Base-by-base conservation (phyloP, 23 tunicate species). In the Clavelina lepadiformis region DNA sequence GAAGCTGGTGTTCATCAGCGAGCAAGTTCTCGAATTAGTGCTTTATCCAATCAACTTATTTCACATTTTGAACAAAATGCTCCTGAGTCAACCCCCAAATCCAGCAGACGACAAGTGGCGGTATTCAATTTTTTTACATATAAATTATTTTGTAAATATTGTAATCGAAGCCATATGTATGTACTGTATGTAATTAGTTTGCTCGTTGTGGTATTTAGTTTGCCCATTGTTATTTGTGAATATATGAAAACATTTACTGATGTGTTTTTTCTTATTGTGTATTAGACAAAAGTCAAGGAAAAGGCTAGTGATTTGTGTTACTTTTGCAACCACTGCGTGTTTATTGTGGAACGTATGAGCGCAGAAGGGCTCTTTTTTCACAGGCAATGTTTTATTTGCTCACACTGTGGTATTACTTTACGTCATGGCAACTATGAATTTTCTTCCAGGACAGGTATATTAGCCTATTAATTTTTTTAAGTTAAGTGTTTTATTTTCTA, bases 311-410 rank as follows among this genome's bases (percentile, higher is more conserved):
- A 69, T 41, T 63, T 27, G 7, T 89, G 97, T 63, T 81, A 71
- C 57, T 89, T 89, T 58, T 89, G 97, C 38, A 41, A 85, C 5
- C 68, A 63, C 19, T 68, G 81, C 0, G 88, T 93, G 28, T 93
- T 78, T 53, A 79, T 93, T 38, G 91, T 72, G 19, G 94, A 93
- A 37, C 44, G 89, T 23, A 36, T 74, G 61, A 79, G 94, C 69
- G 82, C 73, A 15, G 95, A 93, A 51, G 88, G 89, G 5, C 55
- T 72, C 28, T 93, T 85, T 51, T 93, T 93, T 67, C 98, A 93
- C 61, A 74, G 98, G 33, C 78, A 85, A 41, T 93, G 98, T 56
- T 93, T 93, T 64, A 77, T 70, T 22, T 91, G 98, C 70, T 36
- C 58, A 15, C 81, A 83, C 77, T 91, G 98, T 41, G 73, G 70